Evolutionary conservation across 2,797 vertebrate genomes (phyloP).

Genomic region (Oryzias sinensis): DNA sequence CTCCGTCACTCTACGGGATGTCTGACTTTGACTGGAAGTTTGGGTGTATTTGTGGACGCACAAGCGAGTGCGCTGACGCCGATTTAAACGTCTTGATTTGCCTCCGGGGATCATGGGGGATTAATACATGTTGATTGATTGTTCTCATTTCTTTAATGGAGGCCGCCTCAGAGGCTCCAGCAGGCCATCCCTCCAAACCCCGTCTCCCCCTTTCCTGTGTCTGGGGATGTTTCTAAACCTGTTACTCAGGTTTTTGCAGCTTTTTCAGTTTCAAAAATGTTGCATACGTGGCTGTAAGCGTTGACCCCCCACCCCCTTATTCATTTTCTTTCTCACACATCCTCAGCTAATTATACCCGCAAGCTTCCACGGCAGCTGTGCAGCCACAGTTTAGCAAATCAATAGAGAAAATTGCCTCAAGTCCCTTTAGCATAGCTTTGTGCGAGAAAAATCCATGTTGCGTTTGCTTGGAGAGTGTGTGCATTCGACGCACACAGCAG

Average conservation of each 20-base stretch:
- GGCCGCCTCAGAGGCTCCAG: constrained; percentile 26
- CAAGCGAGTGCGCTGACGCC: background rate
- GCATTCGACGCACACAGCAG: constrained; percentile 26
- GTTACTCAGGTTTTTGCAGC: no score
- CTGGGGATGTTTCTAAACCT: background rate
- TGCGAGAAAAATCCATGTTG: constrained; percentile 51
- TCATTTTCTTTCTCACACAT: background rate
- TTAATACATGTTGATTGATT: constrained; percentile 59
- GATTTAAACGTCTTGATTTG: constrained; percentile 31
- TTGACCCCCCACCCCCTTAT: background rate
- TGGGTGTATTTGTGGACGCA: background rate
- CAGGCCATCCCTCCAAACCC: constrained; percentile 28
- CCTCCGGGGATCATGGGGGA: constrained; percentile 46
- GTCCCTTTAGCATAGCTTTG: constrained; percentile 43
- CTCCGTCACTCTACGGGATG: background rate
- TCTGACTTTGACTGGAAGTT: background rate
- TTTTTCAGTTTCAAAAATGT: no score
- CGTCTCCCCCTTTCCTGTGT: background rate
- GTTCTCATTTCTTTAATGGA: constrained; percentile 65
- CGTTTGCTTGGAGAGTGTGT: constrained; percentile 23
- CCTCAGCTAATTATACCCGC: constrained; percentile 25
- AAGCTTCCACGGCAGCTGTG: constrained; percentile 38
- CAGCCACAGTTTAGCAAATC: constrained; percentile 55
- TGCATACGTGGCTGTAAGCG: no score
- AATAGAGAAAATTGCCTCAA: constrained; percentile 51